Base-by-base conservation (phyloP, 2,797 vertebrate genomes). In the Crocidura indochinensis region DNA sequence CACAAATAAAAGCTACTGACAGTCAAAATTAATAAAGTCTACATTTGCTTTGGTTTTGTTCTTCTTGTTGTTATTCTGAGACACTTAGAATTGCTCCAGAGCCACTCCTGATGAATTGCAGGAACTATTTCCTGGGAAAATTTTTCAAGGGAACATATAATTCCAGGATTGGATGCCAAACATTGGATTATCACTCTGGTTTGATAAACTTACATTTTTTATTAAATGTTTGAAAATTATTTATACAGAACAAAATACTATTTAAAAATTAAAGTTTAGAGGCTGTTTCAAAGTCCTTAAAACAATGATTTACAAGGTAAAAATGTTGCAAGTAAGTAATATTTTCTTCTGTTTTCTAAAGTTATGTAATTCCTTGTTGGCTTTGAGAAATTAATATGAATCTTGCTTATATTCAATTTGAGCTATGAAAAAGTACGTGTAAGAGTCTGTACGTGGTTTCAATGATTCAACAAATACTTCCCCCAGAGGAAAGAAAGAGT, bases 191-290 rank as follows among this genome's bases (percentile, higher is more conserved):
- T 53, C 51, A 53, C 10, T 53, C 51, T 53, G 51, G 51, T 53
- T 17, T 53, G 51, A 53, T 53, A 14, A 14, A 53, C 17, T 38
- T 29, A 38, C 20, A 38, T 19, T 69, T 69, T 69, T 38, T 38
- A 38, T 31, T 38, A 38, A 9, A 9, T 19, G n/a, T 26, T 71
- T 94, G 4, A 1, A 90, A 49, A 44, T 64, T 92, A n/a, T 8
- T 26, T 75, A 47, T 31, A 56, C 19, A 75, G 51, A 87, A 56
- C 53, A 82, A 90, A 38, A 62, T 56, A 29, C 8, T 84, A 84
- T 72, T 87, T 88, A 82, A 26, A 27, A 91, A 85, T 56, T 86
- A 87, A 83, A 85, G n/a, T 19, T 83, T 72, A 84, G 22, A 88
- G 31, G 83, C 24, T 67, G n/a, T 71, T 94, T 93, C 27, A 84